Percentiles rank a stretch among this genome's conserved stretches.
Evolutionary conservation across 2,797 vertebrate genomes (phyloP).

Genomic region (Amazona finschi): DNA sequence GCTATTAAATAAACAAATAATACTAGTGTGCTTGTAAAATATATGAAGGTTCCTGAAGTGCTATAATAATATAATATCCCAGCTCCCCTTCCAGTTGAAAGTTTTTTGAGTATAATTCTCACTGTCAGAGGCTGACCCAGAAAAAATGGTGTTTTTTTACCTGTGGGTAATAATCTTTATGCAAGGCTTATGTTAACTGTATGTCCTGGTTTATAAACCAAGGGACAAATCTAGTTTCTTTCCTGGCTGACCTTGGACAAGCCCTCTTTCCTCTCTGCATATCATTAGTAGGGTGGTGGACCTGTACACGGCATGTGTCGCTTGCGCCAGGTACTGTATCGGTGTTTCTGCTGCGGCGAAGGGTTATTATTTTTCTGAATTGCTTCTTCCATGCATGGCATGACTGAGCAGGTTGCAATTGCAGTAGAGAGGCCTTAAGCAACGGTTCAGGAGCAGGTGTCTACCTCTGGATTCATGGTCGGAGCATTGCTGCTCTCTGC

Average conservation of each 20-base stretch:
- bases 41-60: constrained; percentile 37
- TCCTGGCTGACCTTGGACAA: neutral
- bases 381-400: neutral
- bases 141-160: neutral
- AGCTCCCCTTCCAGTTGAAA: neutral
- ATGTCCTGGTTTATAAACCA: neutral
- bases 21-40: constrained; percentile 60
- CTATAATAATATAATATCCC: constrained; percentile 32
- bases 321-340: neutral
- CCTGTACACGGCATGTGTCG: accelerated
- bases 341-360: neutral
- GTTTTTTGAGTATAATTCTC: neutral
- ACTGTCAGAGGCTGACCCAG: neutral
- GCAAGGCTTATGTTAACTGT: neutral
- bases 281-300: neutral
- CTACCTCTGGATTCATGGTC: neutral
- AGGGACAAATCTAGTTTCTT: neutral
- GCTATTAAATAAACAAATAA: constrained; percentile 69
- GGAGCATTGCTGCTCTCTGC: constrained; percentile 53
- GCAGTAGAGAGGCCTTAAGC: accelerated
- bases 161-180: neutral
- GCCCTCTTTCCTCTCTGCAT: neutral
- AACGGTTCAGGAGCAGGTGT: neutral
- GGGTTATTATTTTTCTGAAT: neutral
- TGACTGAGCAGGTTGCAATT: neutral